phyloP scores from a whole-genome alignment of 2,113 vertebrate species.

The Anguilla japonica region DNA sequence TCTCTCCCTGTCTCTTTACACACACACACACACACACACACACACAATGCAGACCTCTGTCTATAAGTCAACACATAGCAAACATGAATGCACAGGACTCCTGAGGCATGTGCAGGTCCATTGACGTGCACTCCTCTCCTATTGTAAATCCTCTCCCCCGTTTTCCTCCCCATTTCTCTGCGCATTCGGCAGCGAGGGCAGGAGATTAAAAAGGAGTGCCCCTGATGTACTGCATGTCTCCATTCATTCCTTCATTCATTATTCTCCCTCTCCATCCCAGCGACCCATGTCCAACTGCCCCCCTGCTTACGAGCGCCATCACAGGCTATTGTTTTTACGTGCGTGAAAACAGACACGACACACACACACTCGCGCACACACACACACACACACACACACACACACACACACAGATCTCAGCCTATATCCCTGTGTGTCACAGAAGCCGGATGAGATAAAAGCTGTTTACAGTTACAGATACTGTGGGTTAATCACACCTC shows the following conservation, averaged over 20 bases:
- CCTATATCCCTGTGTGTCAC: background rate
- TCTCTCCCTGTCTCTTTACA: background rate
- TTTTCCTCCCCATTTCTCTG: background rate
- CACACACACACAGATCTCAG: slow-evolving; percentile 9
- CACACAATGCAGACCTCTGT: background rate
- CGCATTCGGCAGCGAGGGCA: background rate
- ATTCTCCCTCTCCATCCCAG: slow-evolving; percentile 32
- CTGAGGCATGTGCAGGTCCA: slow-evolving; percentile 4
- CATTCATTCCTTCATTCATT: slow-evolving; percentile 65
- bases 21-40: background rate
- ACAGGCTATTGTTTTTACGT: slow-evolving; percentile 59
- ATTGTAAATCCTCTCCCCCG: slow-evolving; percentile 20
- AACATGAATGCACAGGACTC: background rate
- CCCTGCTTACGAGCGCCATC: slow-evolving; percentile 47
- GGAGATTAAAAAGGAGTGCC: slow-evolving; percentile 33
- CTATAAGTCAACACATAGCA: background rate
- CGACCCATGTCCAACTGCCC: slow-evolving; percentile 41
- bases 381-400: slow-evolving; percentile 30
- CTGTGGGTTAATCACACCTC: background rate
- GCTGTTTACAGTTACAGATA: background rate
- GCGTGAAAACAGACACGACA: slow-evolving; percentile 23
- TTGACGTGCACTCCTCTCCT: slow-evolving; percentile 15
- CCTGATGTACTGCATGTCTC: slow-evolving; percentile 46
- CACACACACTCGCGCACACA: slow-evolving; percentile 20
- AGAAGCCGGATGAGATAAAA: background rate